Percentiles rank a stretch among this genome's conserved stretches.
Conservation (phyloP, 2,113 vertebrate species). For the Melanostigma gelatinosum region DNA sequence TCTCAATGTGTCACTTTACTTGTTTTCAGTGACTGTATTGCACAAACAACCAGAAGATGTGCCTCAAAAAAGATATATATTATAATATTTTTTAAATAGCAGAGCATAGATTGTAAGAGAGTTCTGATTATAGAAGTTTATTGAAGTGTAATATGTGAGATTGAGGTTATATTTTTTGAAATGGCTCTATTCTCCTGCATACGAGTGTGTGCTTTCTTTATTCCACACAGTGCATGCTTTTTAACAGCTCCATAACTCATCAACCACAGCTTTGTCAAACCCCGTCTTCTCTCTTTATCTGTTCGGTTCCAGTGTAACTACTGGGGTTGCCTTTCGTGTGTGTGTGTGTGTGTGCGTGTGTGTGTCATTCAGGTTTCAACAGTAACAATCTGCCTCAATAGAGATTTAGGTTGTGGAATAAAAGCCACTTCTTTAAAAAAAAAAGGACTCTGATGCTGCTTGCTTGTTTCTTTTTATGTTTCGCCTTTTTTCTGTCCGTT, state of each 20-base stretch:
- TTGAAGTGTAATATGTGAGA: conserved; percentile 43
- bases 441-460: conserved; percentile 67
- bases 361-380: conserved; percentile 52
- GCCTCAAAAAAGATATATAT: conserved; percentile 67
- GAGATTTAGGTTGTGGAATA: conserved; percentile 78
- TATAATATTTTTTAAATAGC: conserved; percentile 62
- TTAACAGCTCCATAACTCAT: conserved; percentile 61
- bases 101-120: conserved; percentile 51
- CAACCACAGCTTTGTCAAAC: conserved; percentile 62
- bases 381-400: conserved; percentile 63
- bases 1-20: conserved; percentile 44
- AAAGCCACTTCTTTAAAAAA: conserved; percentile 72
- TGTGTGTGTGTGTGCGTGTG: conserved; percentile 63
- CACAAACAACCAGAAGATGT: conserved; percentile 69
- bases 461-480: conserved; percentile 73
- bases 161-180: conserved; percentile 36
- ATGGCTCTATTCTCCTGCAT: conserved; percentile 17
- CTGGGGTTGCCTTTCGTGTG: conserved; percentile 43
- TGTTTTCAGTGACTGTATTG: conserved; percentile 58
- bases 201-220: conserved; percentile 36
- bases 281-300: conserved; percentile 58
- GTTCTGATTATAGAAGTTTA: conserved; percentile 21
- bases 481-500: conserved; percentile 51
- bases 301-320: conserved; percentile 36
- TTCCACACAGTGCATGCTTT: conserved; percentile 25